Conservation (phyloP, 2,797 vertebrate genomes). For the Enteromius mattozi region DNA sequence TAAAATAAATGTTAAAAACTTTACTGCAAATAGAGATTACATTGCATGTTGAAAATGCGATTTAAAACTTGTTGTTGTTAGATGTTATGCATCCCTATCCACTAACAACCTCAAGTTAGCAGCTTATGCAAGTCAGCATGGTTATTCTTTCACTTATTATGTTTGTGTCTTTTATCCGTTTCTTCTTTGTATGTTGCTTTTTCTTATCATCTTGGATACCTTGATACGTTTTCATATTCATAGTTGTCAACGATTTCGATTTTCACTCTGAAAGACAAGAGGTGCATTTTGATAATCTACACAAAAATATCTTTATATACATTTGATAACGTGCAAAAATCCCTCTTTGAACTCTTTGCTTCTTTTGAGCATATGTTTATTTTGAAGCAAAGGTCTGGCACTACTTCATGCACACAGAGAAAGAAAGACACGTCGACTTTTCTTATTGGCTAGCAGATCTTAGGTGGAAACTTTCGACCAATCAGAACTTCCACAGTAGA, state of each 20-base stretch:
- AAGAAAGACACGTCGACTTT: conserved; percentile 44
- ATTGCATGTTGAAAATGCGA: neutral
- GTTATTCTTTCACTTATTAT: neutral
- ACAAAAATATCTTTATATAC: conserved; percentile 61
- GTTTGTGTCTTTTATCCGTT: conserved; percentile 10
- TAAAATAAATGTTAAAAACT: neutral
- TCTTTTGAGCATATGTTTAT: neutral
- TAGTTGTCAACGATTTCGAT: conserved; percentile 86
- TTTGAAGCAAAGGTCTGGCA: conserved; percentile 15
- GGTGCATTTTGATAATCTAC: conserved; percentile 80
- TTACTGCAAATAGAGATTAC: neutral
- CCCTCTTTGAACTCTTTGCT: neutral
- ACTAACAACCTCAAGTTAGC: neutral
- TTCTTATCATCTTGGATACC: conserved; percentile 81
- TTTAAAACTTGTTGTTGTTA: neutral
- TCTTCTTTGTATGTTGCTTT: conserved; percentile 61
- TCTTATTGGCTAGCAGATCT: conserved; percentile 61
- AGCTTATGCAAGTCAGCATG: conserved; percentile 3
- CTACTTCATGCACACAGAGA: conserved; percentile 53
- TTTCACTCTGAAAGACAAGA: conserved; percentile 99
- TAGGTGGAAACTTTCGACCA: conserved; percentile 53
- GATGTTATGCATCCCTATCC: neutral
- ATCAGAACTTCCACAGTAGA: conserved; percentile 63
- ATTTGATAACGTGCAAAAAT: conserved; percentile 25
- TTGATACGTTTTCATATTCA: conserved; percentile 86